Evolutionary conservation across 2,888 invertebrate species (phyloP), one percentile per base, ranked within the genome.

Genomic region (Podabrus alpinus): DNA sequence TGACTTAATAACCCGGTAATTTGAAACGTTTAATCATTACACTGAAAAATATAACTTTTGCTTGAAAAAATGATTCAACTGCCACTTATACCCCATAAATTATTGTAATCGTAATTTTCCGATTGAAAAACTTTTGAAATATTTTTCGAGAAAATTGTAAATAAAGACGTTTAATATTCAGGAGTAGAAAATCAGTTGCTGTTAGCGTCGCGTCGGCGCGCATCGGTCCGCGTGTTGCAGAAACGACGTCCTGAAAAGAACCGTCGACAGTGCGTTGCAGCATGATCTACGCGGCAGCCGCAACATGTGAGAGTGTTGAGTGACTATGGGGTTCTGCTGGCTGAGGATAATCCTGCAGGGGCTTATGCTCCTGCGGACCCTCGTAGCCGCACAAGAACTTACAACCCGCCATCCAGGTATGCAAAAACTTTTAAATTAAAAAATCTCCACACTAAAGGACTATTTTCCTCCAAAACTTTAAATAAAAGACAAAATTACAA

Each of bases 291-390:
- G 77, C 73, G 74, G 66, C 78, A 77, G 77, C 73, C 75, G 78
- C 77, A 79, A 80, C 78, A 85, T 85, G 84, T 84, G 84, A 85
- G 77, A 78, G 83, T 80, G 81, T 81, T 77, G 83, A 84, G 84
- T 85, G 85, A 85, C 83, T 80, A 85, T 85, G 85, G 82, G 79
- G 83, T 82, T 82, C 84, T 84, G 83, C 79, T 82, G 83, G 85
- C 85, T 81, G 83, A 82, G 82, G 83, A 83, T 82, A 81, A 82
- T 84, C 81, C 81, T 79, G 75, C 73, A 79, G 84, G 82, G 83
- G 84, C 82, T 80, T 15, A 59, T 77, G 82, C 83, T 85, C 82
- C 83, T 85, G 83, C 84, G 82, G 79, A 77, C 81, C 73, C 81
- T 80, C 75, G 80, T 76, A 78, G 76, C 79, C 78, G 82, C 84